Percentiles rank a stretch among this genome's conserved stretches.
Conservation (phyloP, 2,888 invertebrate genomes). For the Volucella bombylans region DNA sequence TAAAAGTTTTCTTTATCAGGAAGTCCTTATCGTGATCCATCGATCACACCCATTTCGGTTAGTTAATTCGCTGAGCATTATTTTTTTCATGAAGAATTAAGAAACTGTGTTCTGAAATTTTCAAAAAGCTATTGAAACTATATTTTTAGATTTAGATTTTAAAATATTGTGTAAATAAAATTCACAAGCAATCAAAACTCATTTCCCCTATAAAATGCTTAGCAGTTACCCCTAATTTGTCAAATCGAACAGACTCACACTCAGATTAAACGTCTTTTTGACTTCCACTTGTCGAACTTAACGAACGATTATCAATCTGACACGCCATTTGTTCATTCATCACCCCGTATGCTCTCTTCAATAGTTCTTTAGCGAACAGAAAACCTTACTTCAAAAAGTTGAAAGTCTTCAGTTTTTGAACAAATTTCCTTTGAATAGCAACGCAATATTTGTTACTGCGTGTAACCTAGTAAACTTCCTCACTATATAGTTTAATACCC, state of each 20-base stretch:
- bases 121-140: too few species aligned
- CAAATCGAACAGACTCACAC: slow-evolving; percentile 23
- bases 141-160: too few species aligned
- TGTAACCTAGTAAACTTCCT: background rate
- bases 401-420: slow-evolving; percentile 60
- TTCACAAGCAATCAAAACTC: too few species aligned
- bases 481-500: background rate
- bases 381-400: slow-evolving; percentile 36
- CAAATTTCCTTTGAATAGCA: slow-evolving; percentile 55
- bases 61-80: too few species aligned
- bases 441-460: background rate
- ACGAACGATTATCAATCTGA: slow-evolving; percentile 58
- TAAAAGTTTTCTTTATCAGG: too few species aligned
- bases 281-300: slow-evolving; percentile 31
- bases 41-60: too few species aligned
- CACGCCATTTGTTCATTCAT: slow-evolving; percentile 41
- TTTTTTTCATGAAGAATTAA: too few species aligned
- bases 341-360: slow-evolving; percentile 1
- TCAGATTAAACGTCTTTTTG: background rate
- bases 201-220: too few species aligned
- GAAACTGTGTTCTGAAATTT: too few species aligned
- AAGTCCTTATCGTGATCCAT: too few species aligned
- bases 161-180: too few species aligned
- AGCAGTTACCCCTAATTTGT: too few species aligned
- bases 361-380: slow-evolving; percentile 23